phyloP scores from a whole-genome alignment of 2,797 vertebrate species.

The Enteromius trimaculatus region DNA sequence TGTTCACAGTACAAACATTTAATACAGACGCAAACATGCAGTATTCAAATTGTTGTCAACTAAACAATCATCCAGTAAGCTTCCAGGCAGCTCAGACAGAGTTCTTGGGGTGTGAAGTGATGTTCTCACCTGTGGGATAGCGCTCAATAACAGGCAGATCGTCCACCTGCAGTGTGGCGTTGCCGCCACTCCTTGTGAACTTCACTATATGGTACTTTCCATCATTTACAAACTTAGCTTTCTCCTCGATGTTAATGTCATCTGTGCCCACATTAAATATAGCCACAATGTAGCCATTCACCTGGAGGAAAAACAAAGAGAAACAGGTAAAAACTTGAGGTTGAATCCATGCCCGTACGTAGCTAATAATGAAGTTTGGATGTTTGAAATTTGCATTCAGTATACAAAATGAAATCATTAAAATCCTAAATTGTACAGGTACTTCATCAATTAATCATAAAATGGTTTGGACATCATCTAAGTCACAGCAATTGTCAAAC shows the following conservation, averaged over 20 bases:
- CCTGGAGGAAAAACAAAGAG: constrained; percentile 74
- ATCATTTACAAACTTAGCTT: constrained; percentile 97
- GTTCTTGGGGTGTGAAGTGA: constrained; percentile 40
- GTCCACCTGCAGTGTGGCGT: constrained; percentile 99
- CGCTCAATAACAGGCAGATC: constrained; percentile 98
- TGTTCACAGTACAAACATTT: neutral
- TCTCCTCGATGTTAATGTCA: constrained; percentile 98
- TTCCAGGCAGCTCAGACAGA: neutral
- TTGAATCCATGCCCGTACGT: neutral
- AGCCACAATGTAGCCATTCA: constrained; percentile 96
- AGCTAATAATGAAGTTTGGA: neutral
- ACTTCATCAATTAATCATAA: neutral
- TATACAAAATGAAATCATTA: neutral
- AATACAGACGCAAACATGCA: neutral
- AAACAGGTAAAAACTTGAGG: neutral
- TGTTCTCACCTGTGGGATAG: constrained; percentile 95
- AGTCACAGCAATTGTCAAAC: neutral
- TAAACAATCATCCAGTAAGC: neutral
- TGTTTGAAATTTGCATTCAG: neutral
- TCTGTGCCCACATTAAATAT: constrained; percentile 99
- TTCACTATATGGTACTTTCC: constrained; percentile 99
- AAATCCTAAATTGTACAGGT: too few species aligned
- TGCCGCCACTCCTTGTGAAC: constrained; percentile 98
- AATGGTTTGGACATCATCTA: neutral
- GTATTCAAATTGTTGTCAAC: neutral